These are phyloP conservation scores for Emmelina monodactyla DNA, from an alignment of 2,888 invertebrate species.

Conservation along the genomic window DNA sequence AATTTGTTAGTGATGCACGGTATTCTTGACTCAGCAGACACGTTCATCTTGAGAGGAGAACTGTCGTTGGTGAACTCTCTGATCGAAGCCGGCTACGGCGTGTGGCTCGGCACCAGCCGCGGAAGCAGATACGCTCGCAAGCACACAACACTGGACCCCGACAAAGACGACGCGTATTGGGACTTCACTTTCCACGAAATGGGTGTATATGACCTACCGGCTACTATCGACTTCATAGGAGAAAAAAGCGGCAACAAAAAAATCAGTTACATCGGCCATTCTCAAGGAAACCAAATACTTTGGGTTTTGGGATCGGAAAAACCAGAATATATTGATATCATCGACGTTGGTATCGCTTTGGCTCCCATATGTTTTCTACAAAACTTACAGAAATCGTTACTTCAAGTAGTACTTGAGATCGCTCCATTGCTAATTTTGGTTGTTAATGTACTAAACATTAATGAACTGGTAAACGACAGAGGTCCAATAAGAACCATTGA, in stretches of 20 bases:
- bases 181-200: slow-evolving; percentile 72
- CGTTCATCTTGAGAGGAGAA: slow-evolving; percentile 24
- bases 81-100: slow-evolving; percentile 56
- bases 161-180: slow-evolving; percentile 43
- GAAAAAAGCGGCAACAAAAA: slow-evolving; percentile 45
- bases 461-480: slow-evolving; percentile 20
- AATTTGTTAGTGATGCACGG: slow-evolving; percentile 30
- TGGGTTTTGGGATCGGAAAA: slow-evolving; percentile 53
- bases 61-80: slow-evolving; percentile 25
- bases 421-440: slow-evolving; percentile 25
- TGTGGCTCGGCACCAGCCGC: slow-evolving; percentile 40
- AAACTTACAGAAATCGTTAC: slow-evolving; percentile 26
- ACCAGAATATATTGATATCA: slow-evolving; percentile 64
- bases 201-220: slow-evolving; percentile 72
- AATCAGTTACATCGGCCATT: slow-evolving; percentile 72
- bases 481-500: slow-evolving; percentile 9
- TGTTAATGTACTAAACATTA: slow-evolving; percentile 34
- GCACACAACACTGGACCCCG: slow-evolving; percentile 44
- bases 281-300: slow-evolving; percentile 67
- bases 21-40: slow-evolving; percentile 23
- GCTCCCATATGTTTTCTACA: slow-evolving; percentile 62
- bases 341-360: slow-evolving; percentile 52
- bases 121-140: slow-evolving; percentile 66
- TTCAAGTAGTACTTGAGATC: slow-evolving; percentile 24
- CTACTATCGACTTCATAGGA: slow-evolving; percentile 46